Conservation (phyloP, 92 coral and sea anemone genomes). For the Anthopleura xanthogrammica region DNA sequence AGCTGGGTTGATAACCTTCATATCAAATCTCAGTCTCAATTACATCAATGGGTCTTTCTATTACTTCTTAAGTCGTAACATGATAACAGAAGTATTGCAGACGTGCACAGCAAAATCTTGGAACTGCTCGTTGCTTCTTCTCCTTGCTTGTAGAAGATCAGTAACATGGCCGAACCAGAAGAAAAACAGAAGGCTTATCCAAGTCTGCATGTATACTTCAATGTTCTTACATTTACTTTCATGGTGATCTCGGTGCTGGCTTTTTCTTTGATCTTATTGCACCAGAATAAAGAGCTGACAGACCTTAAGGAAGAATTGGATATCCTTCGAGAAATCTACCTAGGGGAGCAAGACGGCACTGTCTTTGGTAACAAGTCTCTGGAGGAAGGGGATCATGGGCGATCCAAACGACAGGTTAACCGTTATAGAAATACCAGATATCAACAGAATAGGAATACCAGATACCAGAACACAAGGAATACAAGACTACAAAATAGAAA, state of each 20-base stretch:
- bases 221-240: conserved; percentile 34
- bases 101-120: background rate
- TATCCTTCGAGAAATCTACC: conserved; percentile 8
- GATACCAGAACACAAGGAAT: background rate
- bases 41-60: background rate
- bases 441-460: background rate
- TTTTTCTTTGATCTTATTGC: conserved; percentile 20
- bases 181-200: background rate
- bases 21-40: background rate
- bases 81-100: background rate
- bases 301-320: conserved; percentile 15
- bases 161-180: conserved; percentile 22
- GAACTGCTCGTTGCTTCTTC: background rate
- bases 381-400: background rate
- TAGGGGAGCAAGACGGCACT: background rate
- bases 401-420: background rate
- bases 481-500: background rate
- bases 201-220: conserved; percentile 35
- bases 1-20: background rate
- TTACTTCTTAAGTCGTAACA: background rate
- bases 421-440: background rate
- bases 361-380: background rate
- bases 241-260: conserved; percentile 33
- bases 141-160: background rate
- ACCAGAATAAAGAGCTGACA: conserved; percentile 38